Evolutionary conservation across 2,113 vertebrate species (phyloP).

Genomic region (Prionailurus bengalensis): DNA sequence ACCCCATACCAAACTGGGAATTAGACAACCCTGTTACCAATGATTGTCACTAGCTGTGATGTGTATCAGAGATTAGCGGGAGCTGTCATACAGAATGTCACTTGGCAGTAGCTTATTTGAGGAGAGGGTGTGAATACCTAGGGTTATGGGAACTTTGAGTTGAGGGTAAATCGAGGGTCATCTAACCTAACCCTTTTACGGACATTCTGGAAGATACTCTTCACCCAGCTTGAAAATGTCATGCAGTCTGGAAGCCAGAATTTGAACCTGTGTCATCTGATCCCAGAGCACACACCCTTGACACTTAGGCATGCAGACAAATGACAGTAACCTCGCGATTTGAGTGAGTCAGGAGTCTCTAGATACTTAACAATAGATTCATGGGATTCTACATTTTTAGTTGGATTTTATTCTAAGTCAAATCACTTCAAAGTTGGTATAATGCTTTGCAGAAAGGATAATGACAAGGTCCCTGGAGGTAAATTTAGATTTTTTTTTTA

Average conservation of each 20-base stretch:
- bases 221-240: not conserved
- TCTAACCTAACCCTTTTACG: not conserved
- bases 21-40: not conserved
- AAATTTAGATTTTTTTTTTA: slow-evolving; percentile 47
- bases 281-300: not conserved
- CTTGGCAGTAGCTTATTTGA: not conserved
- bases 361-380: not conserved
- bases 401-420: slow-evolving; percentile 46
- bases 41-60: not conserved
- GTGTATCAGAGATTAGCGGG: not conserved
- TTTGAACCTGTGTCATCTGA: slow-evolving; percentile 13
- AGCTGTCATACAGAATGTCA: not conserved
- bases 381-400: slow-evolving; percentile 36
- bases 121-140: not conserved
- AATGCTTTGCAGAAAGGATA: slow-evolving; percentile 51
- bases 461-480: slow-evolving; percentile 18
- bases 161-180: not conserved
- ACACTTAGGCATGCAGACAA: not conserved
- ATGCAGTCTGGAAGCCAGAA: not conserved
- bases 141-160: not conserved
- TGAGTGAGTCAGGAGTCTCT: not conserved
- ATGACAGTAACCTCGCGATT: not conserved
- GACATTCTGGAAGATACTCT: not conserved
- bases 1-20: not conserved
- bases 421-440: slow-evolving; percentile 43